Evolutionary conservation across 2,113 vertebrate species (phyloP), one percentile per base, ranked within the genome.

Genomic region (Gallinago paraguaiae): DNA sequence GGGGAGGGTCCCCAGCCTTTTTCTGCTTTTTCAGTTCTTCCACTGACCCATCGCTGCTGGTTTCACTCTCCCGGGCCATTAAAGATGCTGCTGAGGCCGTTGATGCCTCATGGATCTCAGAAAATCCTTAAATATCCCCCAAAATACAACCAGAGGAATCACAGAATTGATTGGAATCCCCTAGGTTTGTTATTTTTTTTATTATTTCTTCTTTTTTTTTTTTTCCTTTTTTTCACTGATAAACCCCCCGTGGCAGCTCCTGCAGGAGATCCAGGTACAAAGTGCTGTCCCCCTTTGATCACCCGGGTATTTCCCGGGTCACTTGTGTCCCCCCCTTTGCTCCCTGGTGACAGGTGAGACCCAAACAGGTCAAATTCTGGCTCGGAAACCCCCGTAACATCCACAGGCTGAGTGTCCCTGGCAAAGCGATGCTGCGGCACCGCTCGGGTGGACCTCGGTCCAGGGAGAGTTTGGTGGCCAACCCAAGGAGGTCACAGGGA

Each of bases 101-200:
- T 0, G 3, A 1, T 6, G 23, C 19, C 18, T 51, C 19, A 0
- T 0, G 8, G 45, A 0, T 28, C 24, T 53, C 2, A 2, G 1
- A 18, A 50, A 83, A 39, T 7, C 16, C 39, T 25, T 9, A 3
- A 63, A 11, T 15, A 10, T 12, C 1, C 39, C 68, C 41, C 15
- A 12, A 37, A 92, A 56, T 1, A 1, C 1, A 2, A 13, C 12
- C 8, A 17, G 27, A 64, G 43, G 7, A 3, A 8, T 11, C 11
- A 11, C 17, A 56, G 30, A 56, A 57, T 57, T 33, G 18, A 57
- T 57, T 57, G 48, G 6, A 3, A 8, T 25, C 50, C 2, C 1
- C 17, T 9, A 7, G 41, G 11, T 43, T 65, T 6, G 7, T 17
- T n/a, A 28, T 63, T 46, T 10, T 27, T 13, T 11, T 31, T 8